These are phyloP conservation scores for Nycticebus coucang DNA, from an alignment of 2,113 vertebrate species.

Conservation along the genomic window DNA sequence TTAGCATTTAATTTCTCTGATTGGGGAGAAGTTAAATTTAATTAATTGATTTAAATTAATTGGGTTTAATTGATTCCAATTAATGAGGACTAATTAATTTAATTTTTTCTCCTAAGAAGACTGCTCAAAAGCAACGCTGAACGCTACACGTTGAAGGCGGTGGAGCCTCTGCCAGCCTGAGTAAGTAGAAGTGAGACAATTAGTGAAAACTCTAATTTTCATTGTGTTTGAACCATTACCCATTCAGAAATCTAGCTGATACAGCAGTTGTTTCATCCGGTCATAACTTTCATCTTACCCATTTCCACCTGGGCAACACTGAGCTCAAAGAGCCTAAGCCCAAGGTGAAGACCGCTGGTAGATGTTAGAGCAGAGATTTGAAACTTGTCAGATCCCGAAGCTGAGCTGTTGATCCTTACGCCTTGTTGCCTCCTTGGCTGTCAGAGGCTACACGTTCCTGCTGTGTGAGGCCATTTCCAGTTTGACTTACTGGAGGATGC, in stretches of 20 bases:
- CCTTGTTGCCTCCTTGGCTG: background rate
- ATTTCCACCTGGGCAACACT: background rate
- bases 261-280: background rate
- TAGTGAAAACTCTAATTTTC: background rate
- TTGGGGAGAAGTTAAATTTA: constrained; percentile 49
- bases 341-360: background rate
- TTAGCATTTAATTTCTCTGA: constrained; percentile 47
- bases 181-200: background rate
- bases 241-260: background rate
- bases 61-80: constrained; percentile 62
- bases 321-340: background rate
- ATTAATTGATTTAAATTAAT: constrained; percentile 66
- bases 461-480: background rate
- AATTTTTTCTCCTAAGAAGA: constrained; percentile 43
- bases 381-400: background rate
- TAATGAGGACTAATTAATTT: constrained; percentile 62
- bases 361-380: background rate
- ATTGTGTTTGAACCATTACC: background rate
- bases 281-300: background rate
- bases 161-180: background rate
- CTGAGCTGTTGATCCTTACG: background rate
- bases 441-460: background rate
- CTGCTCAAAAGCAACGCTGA: background rate
- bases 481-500: background rate
- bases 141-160: background rate